These are phyloP conservation scores for Noctua janthe DNA, from an alignment of 2,888 invertebrate species.

Conservation along the genomic window DNA sequence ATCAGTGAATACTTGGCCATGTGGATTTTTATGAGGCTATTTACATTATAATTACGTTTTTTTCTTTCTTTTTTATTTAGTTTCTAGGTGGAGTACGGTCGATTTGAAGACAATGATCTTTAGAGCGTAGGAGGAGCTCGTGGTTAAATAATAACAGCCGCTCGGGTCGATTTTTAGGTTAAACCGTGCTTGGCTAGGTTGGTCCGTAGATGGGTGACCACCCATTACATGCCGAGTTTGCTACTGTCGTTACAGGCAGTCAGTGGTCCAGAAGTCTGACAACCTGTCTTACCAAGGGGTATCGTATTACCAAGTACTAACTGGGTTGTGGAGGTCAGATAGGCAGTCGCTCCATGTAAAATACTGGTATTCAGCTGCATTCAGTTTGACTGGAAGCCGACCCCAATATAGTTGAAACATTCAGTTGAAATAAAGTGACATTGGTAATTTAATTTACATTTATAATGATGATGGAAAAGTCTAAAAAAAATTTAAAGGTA, in stretches of 20 bases:
- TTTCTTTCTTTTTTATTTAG: background rate
- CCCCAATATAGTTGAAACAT: too few relatives aligned
- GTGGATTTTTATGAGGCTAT: constrained; percentile 17
- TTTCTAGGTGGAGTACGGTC: too few relatives aligned
- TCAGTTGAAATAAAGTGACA: too few relatives aligned
- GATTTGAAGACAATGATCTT: background rate
- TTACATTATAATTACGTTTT: background rate
- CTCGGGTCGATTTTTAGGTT: background rate
- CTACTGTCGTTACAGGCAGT: background rate
- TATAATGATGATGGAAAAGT: too few relatives aligned
- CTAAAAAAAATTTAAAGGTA: too few relatives aligned
- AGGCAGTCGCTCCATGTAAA: background rate
- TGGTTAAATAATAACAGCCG: background rate
- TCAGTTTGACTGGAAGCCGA: too few relatives aligned
- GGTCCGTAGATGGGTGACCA: background rate
- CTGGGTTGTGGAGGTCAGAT: background rate
- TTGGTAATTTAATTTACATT: too few relatives aligned
- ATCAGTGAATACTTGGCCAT: constrained; percentile 49
- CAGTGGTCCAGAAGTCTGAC: background rate
- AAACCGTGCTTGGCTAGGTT: background rate
- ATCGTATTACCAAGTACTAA: background rate
- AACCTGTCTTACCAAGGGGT: background rate
- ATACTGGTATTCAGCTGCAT: background rate
- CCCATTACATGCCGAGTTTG: too few relatives aligned
- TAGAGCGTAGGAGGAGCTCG: background rate